phyloP scores from a whole-genome alignment of 2,888 invertebrate species.

The Venusia cambrica region DNA sequence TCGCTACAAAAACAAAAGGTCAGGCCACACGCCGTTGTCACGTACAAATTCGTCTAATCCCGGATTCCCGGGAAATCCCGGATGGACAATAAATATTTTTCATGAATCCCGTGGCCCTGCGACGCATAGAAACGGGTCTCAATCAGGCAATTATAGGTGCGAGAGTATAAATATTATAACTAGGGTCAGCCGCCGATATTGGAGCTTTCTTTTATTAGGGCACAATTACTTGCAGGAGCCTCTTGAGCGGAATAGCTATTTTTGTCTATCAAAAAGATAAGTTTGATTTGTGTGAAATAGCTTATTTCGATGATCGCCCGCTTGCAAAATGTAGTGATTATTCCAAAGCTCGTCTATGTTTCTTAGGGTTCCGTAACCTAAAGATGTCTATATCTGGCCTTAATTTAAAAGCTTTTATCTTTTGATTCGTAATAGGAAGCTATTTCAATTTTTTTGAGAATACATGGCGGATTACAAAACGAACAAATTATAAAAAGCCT shows the following conservation, averaged over 20 bases:
- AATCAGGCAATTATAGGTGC: slow-evolving; percentile 79
- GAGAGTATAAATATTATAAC: slow-evolving; percentile 58
- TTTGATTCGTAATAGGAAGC: no score
- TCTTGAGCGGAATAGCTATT: slow-evolving; percentile 12
- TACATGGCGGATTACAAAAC: no score
- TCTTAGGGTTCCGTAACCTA: no score
- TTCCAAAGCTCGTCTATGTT: no score
- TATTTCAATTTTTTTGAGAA: no score
- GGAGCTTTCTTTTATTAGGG: slow-evolving; percentile 17
- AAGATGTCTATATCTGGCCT: no score
- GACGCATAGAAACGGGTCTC: slow-evolving; percentile 75
- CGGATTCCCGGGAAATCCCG: slow-evolving; percentile 42
- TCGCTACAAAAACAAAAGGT: slow-evolving; percentile 38
- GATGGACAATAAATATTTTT: slow-evolving; percentile 75
- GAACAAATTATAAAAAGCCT: no score
- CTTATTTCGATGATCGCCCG: no score
- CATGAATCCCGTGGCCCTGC: slow-evolving; percentile 66
- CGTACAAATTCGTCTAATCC: slow-evolving; percentile 77
- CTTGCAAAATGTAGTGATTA: no score
- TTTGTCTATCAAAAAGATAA: slow-evolving; percentile 6
- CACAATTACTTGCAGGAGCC: slow-evolving; percentile 16
- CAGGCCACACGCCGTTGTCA: slow-evolving; percentile 43
- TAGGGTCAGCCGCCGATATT: slow-evolving; percentile 47
- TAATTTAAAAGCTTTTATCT: no score
- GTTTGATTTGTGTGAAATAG: no score